Evolutionary conservation across 2,797 vertebrate genomes (phyloP), one percentile per base, ranked within the genome.

Genomic region (Adrianichthys oophorus): DNA sequence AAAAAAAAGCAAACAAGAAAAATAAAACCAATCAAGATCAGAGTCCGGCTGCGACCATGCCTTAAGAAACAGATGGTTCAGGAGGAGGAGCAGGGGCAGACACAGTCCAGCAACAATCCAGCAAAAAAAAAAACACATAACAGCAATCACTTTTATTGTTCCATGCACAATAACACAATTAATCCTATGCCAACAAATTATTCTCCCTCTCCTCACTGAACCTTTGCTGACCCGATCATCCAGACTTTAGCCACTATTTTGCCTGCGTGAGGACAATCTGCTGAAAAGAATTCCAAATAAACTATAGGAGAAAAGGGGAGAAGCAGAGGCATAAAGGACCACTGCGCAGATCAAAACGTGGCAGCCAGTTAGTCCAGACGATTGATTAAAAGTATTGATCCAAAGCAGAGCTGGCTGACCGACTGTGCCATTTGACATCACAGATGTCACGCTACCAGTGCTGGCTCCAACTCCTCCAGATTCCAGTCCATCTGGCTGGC

Each of bases 361-460:
- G 24, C 56, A 59, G 59, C 41, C 52, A 65, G 59, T 37, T 48
- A 54, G 56, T 29, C 47, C 18, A 45, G 57, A 16, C 66, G 37
- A 87, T 74, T 60, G 80, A 88, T 71, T 24, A 51, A 37, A 52
- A 50, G 15, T 41, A 87, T 77, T 74, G 80, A 86, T 80, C 70
- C 50, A 17, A 23, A 49, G 41, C 44, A 71, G 59, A 71, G 57
- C 63, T 17, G 59, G 37, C 68, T 70, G 62, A 51, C 52, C 59
- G 64, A 72, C 78, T 41, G 42, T 29, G 43, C 19, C 41, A 52
- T 18, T 37, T 56, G 65, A 56, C n/a, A 60, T 68, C 56, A 63
- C 56, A 52, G 43, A 65, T 56, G 32, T 37, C 32, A 26, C n/a
- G 42, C 50, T 29, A 47, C 26, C 51, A 24, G 21, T 24, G 41